Percentiles rank a stretch among this genome's conserved stretches.
Evolutionary conservation across 2,113 vertebrate genomes (phyloP).

Genomic region (Rhombomys opimus): DNA sequence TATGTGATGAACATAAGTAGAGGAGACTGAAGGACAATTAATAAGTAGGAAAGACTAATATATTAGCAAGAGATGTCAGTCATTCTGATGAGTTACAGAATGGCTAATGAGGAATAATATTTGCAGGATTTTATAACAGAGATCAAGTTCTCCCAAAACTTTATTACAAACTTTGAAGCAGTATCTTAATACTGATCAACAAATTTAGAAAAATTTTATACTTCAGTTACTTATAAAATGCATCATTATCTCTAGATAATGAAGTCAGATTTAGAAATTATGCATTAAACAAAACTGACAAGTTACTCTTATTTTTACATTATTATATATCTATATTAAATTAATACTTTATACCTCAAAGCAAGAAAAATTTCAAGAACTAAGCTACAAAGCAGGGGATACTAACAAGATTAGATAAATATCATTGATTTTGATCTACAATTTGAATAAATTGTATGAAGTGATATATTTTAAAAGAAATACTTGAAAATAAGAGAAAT

Average conservation of each 20-base stretch:
- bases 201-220: conserved; percentile 44
- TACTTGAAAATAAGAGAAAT: neutral
- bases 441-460: conserved; percentile 28
- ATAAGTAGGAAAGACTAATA: neutral
- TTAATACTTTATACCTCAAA: neutral
- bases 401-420: neutral
- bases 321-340: neutral
- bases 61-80: neutral
- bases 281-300: neutral
- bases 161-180: neutral
- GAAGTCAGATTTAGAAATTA: neutral
- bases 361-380: neutral
- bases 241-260: neutral
- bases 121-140: neutral
- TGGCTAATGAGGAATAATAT: neutral
- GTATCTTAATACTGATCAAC: neutral
- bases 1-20: neutral
- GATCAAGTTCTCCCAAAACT: neutral
- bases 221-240: conserved; percentile 12
- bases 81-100: neutral
- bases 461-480: neutral
- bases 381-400: neutral
- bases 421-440: neutral
- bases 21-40: neutral
- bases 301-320: neutral